Conservation (phyloP, 2,797 vertebrate genomes). For the Furcifer pardalis region DNA sequence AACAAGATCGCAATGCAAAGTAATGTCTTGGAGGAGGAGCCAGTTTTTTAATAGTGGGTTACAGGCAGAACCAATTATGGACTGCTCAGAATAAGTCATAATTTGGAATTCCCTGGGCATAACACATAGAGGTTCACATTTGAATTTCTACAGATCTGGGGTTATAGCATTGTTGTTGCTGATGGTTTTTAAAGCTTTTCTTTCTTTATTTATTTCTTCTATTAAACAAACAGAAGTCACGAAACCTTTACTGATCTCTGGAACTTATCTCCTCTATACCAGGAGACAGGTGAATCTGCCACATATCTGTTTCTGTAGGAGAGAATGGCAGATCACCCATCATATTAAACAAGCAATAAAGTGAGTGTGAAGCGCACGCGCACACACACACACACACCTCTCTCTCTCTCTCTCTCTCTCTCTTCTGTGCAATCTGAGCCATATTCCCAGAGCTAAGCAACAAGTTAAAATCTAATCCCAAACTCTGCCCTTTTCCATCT, state of each 20-base stretch:
- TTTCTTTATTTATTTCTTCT: no score
- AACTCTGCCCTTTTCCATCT: neutral
- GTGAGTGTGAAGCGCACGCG: no score
- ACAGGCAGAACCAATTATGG: neutral
- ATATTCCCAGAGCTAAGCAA: neutral
- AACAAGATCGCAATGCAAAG: neutral
- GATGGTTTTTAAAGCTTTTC: neutral
- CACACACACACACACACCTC: no score
- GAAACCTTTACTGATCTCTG: neutral
- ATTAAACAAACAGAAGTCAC: neutral
- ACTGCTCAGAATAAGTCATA: no score
- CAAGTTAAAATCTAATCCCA: neutral
- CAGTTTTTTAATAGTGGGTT: neutral
- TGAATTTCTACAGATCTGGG: neutral
- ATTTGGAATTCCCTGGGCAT: neutral
- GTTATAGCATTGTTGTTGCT: neutral
- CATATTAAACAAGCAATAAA: neutral
- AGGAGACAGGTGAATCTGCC: neutral
- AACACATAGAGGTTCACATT: neutral
- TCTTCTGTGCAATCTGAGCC: neutral
- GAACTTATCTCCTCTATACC: neutral
- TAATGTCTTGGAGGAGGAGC: neutral
- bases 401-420: no score
- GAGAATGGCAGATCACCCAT: neutral
- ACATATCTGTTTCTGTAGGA: no score